Evolutionary conservation across 2,888 invertebrate genomes (phyloP), one percentile per base, ranked within the genome.

Genomic region (Chloroclysta siterata): DNA sequence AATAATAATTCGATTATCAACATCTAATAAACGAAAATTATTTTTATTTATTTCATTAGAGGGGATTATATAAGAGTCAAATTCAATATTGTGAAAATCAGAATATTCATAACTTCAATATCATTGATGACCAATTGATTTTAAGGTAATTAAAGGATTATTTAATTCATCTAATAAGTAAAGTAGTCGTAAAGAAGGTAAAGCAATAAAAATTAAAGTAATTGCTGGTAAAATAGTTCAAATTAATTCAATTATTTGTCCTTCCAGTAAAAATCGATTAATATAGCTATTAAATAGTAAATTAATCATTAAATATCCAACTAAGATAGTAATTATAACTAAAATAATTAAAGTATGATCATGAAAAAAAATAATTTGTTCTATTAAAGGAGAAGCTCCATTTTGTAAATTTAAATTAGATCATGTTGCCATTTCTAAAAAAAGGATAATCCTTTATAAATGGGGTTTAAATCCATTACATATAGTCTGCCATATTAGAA

Each of bases 51-150:
- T 82, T 73, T 84, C 82, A 59, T 93, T 81, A 0, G 71, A 65
- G 0, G 80, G 90, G 13, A 93, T 90, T 94, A 95, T 95, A 82
- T 94, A 95, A 6, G 94, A 95, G 70, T 95, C 94, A 90, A 95
- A 95, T 91, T 93, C 93, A 80, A 94, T 85, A 80, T 91, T 86
- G 75, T 87, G 75, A 80, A 95, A 95, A 80, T 95, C 94, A 55
- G 94, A 93, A 74, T 95, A 95, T 94, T 95, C 95, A 89, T 95
- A 95, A 0, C 92, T 93, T 94, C 94, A 95, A 66, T 94, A 95
- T 93, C 95, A 95, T 93, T 95, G 95, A 80, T 95, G 94, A 0
- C 95, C 95, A 84, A 95, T 94, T 33, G 93, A 84, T 95, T 95
- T 95, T 84, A 95, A 76, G 0, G 94, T 93, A 77, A 95, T 84